phyloP scores from a whole-genome alignment of 2,888 invertebrate species.

The Plebejus melissa region DNA sequence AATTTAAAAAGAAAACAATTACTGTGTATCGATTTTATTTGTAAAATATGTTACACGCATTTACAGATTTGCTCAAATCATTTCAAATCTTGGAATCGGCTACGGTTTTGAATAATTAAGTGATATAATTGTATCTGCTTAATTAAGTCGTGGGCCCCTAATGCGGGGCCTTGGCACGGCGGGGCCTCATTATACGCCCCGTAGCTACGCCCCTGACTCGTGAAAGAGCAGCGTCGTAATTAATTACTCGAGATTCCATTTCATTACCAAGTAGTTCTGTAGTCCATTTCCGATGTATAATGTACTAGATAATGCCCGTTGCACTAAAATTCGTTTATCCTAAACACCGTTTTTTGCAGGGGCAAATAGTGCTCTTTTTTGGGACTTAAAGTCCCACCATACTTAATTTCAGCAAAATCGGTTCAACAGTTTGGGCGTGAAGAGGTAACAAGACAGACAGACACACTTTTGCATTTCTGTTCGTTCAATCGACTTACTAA shows the following conservation, averaged over 20 bases:
- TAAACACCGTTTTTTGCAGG: not conserved
- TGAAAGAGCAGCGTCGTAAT: constrained; percentile 13
- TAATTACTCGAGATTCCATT: constrained; percentile 10
- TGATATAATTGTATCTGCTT: constrained; percentile 25
- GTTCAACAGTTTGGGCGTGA: no score
- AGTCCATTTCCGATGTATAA: not conserved
- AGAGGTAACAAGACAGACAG: no score
- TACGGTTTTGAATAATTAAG: constrained; percentile 18
- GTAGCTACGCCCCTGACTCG: constrained; percentile 8
- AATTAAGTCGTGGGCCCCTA: constrained; percentile 6
- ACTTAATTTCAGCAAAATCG: no score
- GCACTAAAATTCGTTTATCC: not conserved
- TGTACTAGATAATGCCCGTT: not conserved
- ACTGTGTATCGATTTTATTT: not conserved
- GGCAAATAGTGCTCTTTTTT: not conserved
- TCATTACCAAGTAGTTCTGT: not conserved
- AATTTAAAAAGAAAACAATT: no score
- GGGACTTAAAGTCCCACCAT: no score
- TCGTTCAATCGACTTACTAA: no score
- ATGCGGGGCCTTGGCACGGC: constrained; percentile 6
- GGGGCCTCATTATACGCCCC: constrained; percentile 19
- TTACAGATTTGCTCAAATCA: constrained; percentile 1
- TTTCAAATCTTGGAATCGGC: not conserved
- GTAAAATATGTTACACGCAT: not conserved
- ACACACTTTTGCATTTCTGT: no score